A percentile compares a stretch with the other conserved stretches of the same genome.
Evolutionary conservation across 1,140 invertebrate genomes (phyloP).

Genomic region (Maniola jurtina): DNA sequence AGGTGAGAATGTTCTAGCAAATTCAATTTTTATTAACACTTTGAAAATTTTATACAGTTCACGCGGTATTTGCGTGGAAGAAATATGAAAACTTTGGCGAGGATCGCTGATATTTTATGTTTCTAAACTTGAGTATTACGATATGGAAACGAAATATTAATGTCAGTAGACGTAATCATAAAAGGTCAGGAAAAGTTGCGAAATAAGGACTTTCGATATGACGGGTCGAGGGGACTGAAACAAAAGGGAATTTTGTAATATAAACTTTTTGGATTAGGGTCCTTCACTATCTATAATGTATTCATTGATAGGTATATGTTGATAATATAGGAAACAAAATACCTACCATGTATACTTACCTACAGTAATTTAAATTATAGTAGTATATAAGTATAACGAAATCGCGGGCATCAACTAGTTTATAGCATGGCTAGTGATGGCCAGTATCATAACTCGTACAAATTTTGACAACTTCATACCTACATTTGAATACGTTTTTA

Average conservation of each 20-base stretch:
- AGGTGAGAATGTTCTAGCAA: neutral
- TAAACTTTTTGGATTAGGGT: neutral
- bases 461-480: too few species aligned
- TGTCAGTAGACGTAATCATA: neutral
- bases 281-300: neutral
- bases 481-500: too few species aligned
- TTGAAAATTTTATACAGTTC: neutral
- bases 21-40: neutral
- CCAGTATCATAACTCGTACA: too few species aligned
- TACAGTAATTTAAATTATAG: too few species aligned
- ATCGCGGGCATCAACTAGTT: too few species aligned
- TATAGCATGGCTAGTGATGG: too few species aligned
- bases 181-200: conserved; percentile 9
- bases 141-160: neutral
- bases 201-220: neutral
- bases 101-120: too few species aligned
- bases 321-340: too few species aligned
- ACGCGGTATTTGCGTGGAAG: neutral
- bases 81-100: too few species aligned
- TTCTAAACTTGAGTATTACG: neutral
- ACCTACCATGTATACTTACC: too few species aligned
- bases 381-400: too few species aligned
- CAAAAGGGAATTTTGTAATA: conserved; percentile 5
- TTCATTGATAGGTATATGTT: too few species aligned
- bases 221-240: neutral